These are phyloP conservation scores for Indicator indicator DNA, from an alignment of 2,113 vertebrate species.

Conservation along the genomic window DNA sequence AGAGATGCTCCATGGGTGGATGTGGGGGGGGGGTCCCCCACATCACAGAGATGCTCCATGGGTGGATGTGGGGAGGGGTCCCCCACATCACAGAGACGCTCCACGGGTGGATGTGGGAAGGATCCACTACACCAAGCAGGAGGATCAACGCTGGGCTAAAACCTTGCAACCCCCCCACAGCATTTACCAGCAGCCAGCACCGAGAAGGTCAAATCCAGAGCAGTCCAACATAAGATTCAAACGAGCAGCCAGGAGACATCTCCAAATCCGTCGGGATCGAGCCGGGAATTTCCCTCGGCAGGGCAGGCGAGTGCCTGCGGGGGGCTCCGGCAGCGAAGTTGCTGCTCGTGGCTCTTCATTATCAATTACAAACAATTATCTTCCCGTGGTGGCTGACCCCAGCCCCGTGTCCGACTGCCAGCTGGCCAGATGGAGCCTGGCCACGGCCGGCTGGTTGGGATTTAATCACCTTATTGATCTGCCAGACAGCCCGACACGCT, in stretches of 20 bases:
- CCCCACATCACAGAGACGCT: too few species aligned
- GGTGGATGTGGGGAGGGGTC: too few species aligned
- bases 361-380: conserved; percentile 25
- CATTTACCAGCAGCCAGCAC: not conserved
- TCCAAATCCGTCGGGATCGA: rapidly evolving
- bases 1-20: rapidly evolving
- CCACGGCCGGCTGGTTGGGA: not conserved
- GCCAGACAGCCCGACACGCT: not conserved
- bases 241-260: rapidly evolving
- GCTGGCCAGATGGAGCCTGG: not conserved
- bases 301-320: not conserved
- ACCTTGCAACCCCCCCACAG: rapidly evolving
- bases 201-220: not conserved
- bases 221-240: rapidly evolving
- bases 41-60: too few species aligned
- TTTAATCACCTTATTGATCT: not conserved
- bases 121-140: rapidly evolving
- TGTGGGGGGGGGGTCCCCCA: too few species aligned
- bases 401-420: not conserved
- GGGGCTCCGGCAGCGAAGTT: not conserved
- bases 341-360: not conserved
- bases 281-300: rapidly evolving
- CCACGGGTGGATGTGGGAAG: rapidly evolving
- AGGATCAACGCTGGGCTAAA: rapidly evolving
- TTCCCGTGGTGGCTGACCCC: not conserved